Base-by-base conservation (phyloP, 2,888 invertebrate genomes). In the Drosophila macrospina region DNA sequence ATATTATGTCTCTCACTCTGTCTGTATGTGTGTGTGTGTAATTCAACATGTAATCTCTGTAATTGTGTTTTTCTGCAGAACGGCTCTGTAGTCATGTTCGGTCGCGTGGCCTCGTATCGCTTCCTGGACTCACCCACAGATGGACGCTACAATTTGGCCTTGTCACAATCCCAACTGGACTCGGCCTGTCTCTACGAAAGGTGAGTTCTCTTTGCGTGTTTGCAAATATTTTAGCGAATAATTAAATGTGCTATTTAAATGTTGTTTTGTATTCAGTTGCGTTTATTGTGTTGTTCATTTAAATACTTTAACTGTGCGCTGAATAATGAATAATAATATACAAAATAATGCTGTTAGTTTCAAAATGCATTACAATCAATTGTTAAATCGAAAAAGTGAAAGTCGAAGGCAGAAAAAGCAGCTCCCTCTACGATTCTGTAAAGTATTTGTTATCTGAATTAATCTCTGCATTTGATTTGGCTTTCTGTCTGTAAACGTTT, bases 81-180 rank as follows among this genome's bases (percentile, higher is more conserved):
- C 93, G 97, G 97, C 70, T 95, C 96, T 82, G 94, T 97, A 74
- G 95, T 97, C 64, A 97, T 96, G 93, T 97, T 97, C 92, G 97
- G 97, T 51, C 95, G 97, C 78, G 96, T 96, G 86, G 96, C 97
- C 86, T 96, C 96, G 39, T 97, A 96, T 93, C 94, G 96, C 80
- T 97, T 97, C 93, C 94, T 97, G 86, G 97, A 97, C 92, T 96
- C 97, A 26, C 94, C 95, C 61, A 95, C 96, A 74, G 97, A 97
- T 92, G 96, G 95, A 80, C 93, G 96, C 78, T 95, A 95, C 86
- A 95, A 96, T 90, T 94, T 95, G 83, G 95, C 96, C 89, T 94
- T 96, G 66, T 95, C 96, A 48, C 95, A 95, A 81, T 95, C 95
- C 37, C 94, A 95, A 91, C 93, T 94, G 92, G 95, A 95, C 87